Base-by-base conservation (phyloP, 2,113 vertebrate genomes). In the Perca fluviatilis region DNA sequence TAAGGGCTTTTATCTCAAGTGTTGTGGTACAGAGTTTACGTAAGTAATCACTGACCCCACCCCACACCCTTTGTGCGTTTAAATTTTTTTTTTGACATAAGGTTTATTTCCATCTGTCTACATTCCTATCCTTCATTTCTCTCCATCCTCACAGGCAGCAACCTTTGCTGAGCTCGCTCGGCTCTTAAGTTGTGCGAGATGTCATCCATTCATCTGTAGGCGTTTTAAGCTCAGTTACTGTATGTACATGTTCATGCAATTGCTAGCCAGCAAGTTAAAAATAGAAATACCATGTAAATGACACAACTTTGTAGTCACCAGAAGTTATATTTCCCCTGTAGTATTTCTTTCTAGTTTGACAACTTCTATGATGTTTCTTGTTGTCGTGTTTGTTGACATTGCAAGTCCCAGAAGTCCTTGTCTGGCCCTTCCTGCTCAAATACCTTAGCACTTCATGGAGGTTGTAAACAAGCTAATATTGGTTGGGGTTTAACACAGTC, bases 31-130 rank as follows among this genome's bases (percentile, higher is more conserved):
- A 30, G 66, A 64, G 53, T 83, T 80, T 61, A 67, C 33, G 6
- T 27, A 62, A 67, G 58, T 51, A 50, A 67, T 71, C 74, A 21
- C 63, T 23, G 4, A 36, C 56, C n/a, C 75, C 53, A 60, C 47
- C 13, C 47, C 50, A 57, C 36, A 40, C 78, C 53, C 68, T 21
- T 40, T 11, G 13, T 79, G 69, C 10, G n/a, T 19, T 61, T 81
- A 27, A 27, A 27, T n/a, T 50, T 33, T 88, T 10, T 40, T 40
- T 8, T 83, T 86, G 80, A 82, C 80, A 77, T 27, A 62, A 54
- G 56, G 61, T 57, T 64, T 75, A 70, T 80, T 84, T 83, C 65
- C 67, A 66, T 82, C 75, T 62, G 72, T 80, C 90, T 86, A 63
- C 75, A 75, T 85, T 83, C 84, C 63, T 80, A 66, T 84, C 66